These are phyloP conservation scores for Elmis aenea DNA, from an alignment of 2,888 invertebrate species.

Conservation along the genomic window DNA sequence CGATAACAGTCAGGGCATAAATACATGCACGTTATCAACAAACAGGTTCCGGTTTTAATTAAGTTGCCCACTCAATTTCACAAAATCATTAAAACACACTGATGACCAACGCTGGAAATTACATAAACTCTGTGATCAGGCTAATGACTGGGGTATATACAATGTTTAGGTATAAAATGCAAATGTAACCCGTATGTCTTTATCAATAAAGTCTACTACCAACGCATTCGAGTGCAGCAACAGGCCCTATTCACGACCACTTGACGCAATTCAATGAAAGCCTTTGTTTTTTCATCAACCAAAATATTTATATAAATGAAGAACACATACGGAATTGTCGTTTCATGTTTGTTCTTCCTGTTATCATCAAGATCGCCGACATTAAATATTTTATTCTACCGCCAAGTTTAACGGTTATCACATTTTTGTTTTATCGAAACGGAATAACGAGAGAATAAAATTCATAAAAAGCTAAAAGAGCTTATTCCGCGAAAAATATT, in stretches of 20 bases:
- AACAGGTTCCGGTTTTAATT: too few species aligned
- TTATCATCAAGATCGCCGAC: not conserved
- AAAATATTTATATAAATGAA: constrained; percentile 6
- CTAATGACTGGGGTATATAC: constrained; percentile 6
- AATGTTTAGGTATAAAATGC: constrained; percentile 2
- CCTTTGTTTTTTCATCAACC: constrained; percentile 3
- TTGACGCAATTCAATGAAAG: constrained; percentile 5
- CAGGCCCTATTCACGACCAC: constrained; percentile 1
- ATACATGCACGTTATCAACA: too few species aligned
- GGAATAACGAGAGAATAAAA: not conserved
- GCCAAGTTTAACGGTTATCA: not conserved
- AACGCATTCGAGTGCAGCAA: constrained; percentile 1
- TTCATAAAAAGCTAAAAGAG: not conserved
- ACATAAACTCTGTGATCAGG: too few species aligned
- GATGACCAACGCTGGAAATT: too few species aligned
- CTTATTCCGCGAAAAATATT: constrained; percentile 6
- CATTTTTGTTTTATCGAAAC: not conserved
- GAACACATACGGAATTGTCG: constrained; percentile 1
- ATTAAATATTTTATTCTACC: not conserved
- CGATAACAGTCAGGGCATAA: too few species aligned
- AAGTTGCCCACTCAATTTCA: too few species aligned
- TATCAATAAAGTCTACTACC: not conserved
- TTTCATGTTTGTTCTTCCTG: constrained; percentile 2
- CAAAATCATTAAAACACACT: too few species aligned
- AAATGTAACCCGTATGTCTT: constrained; percentile 5